Evolutionary conservation across 2,797 vertebrate genomes (phyloP), one percentile per base, ranked within the genome.

Genomic region (Spheniscus humboldti): DNA sequence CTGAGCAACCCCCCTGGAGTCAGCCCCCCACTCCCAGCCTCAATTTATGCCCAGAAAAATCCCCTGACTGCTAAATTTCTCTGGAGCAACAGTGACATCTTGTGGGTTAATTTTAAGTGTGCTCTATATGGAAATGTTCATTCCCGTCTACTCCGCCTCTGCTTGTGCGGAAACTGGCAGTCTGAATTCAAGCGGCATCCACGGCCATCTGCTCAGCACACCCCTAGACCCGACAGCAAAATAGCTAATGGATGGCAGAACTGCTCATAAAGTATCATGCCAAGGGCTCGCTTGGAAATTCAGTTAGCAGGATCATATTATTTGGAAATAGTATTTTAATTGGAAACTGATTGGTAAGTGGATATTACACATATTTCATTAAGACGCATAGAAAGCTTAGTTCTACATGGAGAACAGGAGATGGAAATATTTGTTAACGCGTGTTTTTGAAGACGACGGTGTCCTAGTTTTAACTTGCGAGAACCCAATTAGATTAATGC

Each of bases 51-150:
- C 85, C 59, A 62, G 77, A 63, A 88, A 87, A 92, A 48, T n/a
- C 52, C 64, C 25, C 30, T 0, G 1, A 17, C 37, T 37, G 53
- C 16, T 75, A 11, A n/a, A 68, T 86, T 92, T 97, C 72, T 82
- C 62, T 96, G 89, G 85, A 94, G 89, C 93, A 96, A 95, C 90
- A 97, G 94, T 95, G 97, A 96, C 97, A 97, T 91, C 97, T 95
- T 92, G 97, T 97, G 97, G 97, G 82, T 79, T 88, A 7, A 11
- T 86, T 83, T 92, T 71, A 75, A 30, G 71, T 12, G 39, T 66
- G 43, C 48, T 63, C 41, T 53, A 9, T 19, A 8, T 57, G 57
- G 62, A 66, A 90, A 81, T 18, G 30, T 25, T 43, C 14, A 2
- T 57, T 62, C 43, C 73, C 13, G 2, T 19, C 79, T 63, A n/a